phyloP scores from a whole-genome alignment of 2,113 vertebrate species.

The Hippocampus mohnikei region DNA sequence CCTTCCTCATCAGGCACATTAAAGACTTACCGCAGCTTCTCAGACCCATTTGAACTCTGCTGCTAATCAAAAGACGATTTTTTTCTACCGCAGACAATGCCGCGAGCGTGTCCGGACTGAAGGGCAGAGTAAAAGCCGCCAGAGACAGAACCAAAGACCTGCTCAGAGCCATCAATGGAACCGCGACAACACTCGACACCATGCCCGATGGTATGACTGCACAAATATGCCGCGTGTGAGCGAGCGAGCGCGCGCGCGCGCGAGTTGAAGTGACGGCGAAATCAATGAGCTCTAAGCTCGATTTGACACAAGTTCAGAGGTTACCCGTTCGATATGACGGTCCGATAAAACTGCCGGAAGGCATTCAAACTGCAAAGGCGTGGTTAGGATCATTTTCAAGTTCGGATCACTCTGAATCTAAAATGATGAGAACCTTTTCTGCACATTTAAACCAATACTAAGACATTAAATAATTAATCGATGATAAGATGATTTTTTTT shows the following conservation, averaged over 20 bases:
- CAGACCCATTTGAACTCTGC: too few relatives aligned
- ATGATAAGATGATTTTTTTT: too few relatives aligned
- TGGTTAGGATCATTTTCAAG: background rate
- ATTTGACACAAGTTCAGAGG: constrained; percentile 46
- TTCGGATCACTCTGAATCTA: constrained; percentile 3
- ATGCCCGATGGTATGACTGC: constrained; percentile 82
- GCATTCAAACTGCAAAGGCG: background rate
- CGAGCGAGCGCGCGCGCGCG: background rate
- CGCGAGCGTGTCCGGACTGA: constrained; percentile 72
- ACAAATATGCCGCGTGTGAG: constrained; percentile 15
- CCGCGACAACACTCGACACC: constrained; percentile 79
- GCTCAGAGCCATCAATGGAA: constrained; percentile 82
- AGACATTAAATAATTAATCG: too few relatives aligned
- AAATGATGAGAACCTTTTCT: background rate
- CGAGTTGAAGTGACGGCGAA: too few relatives aligned
- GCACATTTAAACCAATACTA: too few relatives aligned
- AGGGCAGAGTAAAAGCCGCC: constrained; percentile 78
- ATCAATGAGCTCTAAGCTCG: constrained; percentile 25
- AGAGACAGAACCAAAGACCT: constrained; percentile 80
- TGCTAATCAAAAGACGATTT: background rate
- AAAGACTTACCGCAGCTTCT: too few relatives aligned
- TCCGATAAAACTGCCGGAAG: constrained; percentile 1
- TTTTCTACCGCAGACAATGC: constrained; percentile 72
- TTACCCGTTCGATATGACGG: constrained; percentile 8
- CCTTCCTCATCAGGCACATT: too few relatives aligned